A percentile compares a stretch with the other conserved stretches of the same genome.
Conservation (phyloP, 2,888 invertebrate genomes). For the Luperina nickerlii region DNA sequence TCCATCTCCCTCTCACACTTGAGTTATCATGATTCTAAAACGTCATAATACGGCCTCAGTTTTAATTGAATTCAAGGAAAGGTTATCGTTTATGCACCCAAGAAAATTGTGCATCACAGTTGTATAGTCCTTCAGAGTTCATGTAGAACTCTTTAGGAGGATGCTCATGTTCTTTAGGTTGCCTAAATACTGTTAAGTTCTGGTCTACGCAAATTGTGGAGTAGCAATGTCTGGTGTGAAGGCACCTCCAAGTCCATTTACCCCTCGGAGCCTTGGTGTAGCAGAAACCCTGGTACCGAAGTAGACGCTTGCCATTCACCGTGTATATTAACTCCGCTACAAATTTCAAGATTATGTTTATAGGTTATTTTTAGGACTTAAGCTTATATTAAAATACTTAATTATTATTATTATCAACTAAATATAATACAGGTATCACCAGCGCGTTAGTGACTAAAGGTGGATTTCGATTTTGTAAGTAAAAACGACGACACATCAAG, state of each 20-base stretch:
- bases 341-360: constrained; percentile 31
- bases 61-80: background rate
- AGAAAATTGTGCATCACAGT: constrained; percentile 22
- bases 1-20: background rate
- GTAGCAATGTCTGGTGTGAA: constrained; percentile 73
- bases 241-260: constrained; percentile 72
- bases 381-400: constrained; percentile 7
- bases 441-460: background rate
- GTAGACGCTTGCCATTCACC: constrained; percentile 58
- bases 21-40: background rate
- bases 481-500: too few species aligned
- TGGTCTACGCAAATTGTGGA: constrained; percentile 63
- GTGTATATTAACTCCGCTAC: constrained; percentile 70
- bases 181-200: constrained; percentile 41
- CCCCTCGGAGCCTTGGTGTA: constrained; percentile 67
- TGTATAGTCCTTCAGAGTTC: constrained; percentile 52
- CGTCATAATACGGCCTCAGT: background rate
- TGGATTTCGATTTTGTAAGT: background rate
- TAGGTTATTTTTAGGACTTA: background rate
- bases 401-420: background rate
- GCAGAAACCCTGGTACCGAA: constrained; percentile 69
- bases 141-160: constrained; percentile 57
- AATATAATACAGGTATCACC: too few species aligned
- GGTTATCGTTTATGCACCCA: constrained; percentile 33
- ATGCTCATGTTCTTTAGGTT: constrained; percentile 63